phyloP scores from a whole-genome alignment of 2,888 invertebrate species.

The Mimumesa dahlbomi region DNA sequence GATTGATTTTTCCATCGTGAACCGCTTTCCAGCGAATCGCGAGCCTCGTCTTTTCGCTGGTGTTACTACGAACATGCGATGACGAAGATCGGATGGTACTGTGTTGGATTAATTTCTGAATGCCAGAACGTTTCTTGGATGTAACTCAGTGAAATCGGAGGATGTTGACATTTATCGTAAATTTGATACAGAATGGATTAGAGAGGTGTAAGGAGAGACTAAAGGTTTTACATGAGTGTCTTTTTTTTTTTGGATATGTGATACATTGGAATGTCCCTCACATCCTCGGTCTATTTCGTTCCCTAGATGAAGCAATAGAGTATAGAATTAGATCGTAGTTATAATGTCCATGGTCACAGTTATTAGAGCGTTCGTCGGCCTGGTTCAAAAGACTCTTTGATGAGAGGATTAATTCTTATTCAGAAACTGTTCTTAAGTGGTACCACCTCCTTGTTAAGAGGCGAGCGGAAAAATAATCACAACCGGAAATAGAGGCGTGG shows the following conservation, averaged over 20 bases:
- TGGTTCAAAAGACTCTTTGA: conserved; percentile 33
- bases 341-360: background rate
- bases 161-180: no score
- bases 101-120: no score
- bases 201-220: background rate
- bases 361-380: background rate
- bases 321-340: background rate
- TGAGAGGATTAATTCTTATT: conserved; percentile 48
- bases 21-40: background rate
- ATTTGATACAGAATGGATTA: background rate
- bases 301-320: background rate
- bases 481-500: conserved; percentile 48
- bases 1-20: background rate
- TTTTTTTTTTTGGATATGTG: background rate
- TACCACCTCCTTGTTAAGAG: conserved; percentile 37
- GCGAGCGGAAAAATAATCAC: conserved; percentile 33
- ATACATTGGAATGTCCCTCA: background rate
- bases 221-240: background rate
- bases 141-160: no score
- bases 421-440: conserved; percentile 9
- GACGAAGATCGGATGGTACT: no score
- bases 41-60: background rate
- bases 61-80: no score
- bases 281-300: background rate
- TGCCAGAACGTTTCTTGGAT: no score